Conservation (phyloP, 2,797 vertebrate genomes). For the Ptychadena robeensis region DNA sequence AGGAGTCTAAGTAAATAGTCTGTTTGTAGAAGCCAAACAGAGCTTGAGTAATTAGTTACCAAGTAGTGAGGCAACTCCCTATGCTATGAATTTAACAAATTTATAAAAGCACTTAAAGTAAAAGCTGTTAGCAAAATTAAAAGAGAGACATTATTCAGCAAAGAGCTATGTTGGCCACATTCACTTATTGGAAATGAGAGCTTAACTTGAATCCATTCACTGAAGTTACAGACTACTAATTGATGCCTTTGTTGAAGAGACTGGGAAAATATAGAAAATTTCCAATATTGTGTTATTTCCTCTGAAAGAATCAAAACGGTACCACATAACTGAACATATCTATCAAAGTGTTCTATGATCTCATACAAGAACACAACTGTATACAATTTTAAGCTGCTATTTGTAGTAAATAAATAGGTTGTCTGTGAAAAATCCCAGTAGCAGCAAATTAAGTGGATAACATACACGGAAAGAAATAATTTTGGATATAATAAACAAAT, state of each 20-base stretch:
- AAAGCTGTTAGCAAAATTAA: constrained; percentile 99
- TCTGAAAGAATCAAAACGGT: too few species aligned
- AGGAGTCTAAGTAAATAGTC: constrained; percentile 96
- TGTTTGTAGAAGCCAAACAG: constrained; percentile 91
- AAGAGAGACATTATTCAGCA: constrained; percentile 76
- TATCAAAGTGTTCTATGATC: too few species aligned
- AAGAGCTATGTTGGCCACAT: constrained; percentile 71
- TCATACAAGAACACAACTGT: too few species aligned
- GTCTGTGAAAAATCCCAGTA: too few species aligned
- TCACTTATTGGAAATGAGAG: constrained; percentile 35
- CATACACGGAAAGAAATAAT: too few species aligned
- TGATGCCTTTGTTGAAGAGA: not conserved
- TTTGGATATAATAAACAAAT: too few species aligned
- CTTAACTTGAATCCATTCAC: not conserved
- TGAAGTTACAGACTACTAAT: not conserved
- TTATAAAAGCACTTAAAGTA: constrained; percentile 98
- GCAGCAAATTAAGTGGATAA: too few species aligned
- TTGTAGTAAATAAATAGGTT: too few species aligned
- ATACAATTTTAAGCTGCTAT: too few species aligned
- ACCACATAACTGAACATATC: too few species aligned
- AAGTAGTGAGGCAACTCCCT: constrained; percentile 92
- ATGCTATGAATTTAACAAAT: constrained; percentile 92
- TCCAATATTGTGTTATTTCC: too few species aligned
- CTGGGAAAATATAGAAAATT: not conserved
- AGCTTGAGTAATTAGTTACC: constrained; percentile 88